These are phyloP conservation scores for Lamellibrachia columna DNA, from an alignment of 2,888 invertebrate species.

Conservation along the genomic window DNA sequence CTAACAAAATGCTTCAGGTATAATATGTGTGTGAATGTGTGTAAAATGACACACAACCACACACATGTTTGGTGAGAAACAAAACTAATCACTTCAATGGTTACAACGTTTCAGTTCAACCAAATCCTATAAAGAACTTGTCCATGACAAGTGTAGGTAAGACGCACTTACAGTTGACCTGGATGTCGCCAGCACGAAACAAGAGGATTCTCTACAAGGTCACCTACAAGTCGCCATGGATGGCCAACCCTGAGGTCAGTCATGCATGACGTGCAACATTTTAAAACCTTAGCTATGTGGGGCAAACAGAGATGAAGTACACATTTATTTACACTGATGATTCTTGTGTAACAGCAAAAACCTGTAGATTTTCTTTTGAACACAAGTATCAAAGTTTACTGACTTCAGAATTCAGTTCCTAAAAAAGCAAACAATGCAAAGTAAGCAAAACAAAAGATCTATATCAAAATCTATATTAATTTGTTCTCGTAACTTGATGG, in stretches of 20 bases:
- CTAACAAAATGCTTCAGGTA: background rate
- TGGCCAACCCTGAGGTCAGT: background rate
- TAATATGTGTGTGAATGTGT: background rate
- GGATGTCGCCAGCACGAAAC: background rate
- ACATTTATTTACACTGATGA: no score
- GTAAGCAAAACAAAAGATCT: no score
- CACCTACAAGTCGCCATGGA: background rate
- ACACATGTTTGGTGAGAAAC: background rate
- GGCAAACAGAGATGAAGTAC: background rate
- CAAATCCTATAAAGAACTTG: background rate
- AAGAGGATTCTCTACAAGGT: conserved; percentile 16
- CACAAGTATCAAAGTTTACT: no score
- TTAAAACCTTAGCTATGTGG: background rate
- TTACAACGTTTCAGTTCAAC: background rate
- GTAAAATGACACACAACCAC: background rate
- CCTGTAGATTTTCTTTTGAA: no score
- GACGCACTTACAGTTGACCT: background rate
- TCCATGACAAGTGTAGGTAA: background rate
- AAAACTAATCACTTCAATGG: background rate
- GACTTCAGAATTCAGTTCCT: no score
- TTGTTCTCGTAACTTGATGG: no score
- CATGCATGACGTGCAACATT: background rate
- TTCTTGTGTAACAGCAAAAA: no score
- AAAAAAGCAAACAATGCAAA: no score
- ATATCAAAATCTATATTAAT: no score